phyloP scores from a whole-genome alignment of 2,888 invertebrate species.

The Mesochorus sp. region DNA sequence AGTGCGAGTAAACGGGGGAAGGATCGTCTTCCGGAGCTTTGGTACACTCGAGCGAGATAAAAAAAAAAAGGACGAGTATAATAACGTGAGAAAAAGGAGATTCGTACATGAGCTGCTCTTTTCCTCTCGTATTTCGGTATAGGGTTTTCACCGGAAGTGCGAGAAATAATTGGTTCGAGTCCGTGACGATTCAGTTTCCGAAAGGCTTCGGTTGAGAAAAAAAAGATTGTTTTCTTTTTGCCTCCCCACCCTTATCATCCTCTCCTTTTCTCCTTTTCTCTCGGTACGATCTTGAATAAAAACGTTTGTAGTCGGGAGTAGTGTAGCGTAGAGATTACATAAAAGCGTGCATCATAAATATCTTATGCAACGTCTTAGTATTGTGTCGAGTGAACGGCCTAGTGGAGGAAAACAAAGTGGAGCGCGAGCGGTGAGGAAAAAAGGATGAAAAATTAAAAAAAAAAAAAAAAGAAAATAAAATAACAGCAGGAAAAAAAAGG shows the following conservation, averaged over 20 bases:
- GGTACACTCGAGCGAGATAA: slow-evolving; percentile 31
- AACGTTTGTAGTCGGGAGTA: background rate
- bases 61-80: slow-evolving; percentile 1
- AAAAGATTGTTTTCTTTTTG: background rate
- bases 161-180: too few relatives aligned
- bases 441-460: too few relatives aligned
- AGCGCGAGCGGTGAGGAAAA: too few relatives aligned
- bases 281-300: background rate
- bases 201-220: too few relatives aligned
- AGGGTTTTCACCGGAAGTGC: slow-evolving; percentile 41
- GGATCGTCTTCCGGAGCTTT: slow-evolving; percentile 45
- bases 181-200: too few relatives aligned
- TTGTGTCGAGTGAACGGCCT: slow-evolving; percentile 22
- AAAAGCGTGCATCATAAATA: slow-evolving; percentile 22
- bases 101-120: background rate
- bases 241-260: background rate
- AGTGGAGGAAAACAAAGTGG: background rate
- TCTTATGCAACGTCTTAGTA: slow-evolving; percentile 34
- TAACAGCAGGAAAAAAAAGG: slow-evolving; percentile 9
- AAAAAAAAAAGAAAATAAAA: too few relatives aligned
- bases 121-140: slow-evolving; percentile 19
- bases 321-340: slow-evolving; percentile 3
- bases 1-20: background rate
- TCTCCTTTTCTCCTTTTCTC: too few relatives aligned
- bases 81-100: slow-evolving; percentile 2